phyloP scores from a whole-genome alignment of 2,113 vertebrate species.

The Madoqua kirkii region DNA sequence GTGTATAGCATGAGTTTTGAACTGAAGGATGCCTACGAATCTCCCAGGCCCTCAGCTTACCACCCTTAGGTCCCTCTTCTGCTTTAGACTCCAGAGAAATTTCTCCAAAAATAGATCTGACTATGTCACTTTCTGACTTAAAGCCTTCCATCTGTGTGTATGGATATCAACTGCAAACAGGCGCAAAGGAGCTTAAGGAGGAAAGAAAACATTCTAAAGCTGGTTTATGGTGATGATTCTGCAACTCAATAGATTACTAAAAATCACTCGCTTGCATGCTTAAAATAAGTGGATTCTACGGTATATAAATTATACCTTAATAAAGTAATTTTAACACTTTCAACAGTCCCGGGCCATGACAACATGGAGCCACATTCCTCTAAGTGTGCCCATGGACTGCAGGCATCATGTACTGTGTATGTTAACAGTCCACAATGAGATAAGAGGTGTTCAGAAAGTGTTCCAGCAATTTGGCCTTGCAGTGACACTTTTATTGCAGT shows the following conservation, averaged over 20 bases:
- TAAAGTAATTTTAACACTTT: neutral
- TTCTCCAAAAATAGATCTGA: neutral
- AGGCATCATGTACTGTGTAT: fast-evolving
- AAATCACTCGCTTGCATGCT: neutral
- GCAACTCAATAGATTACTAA: neutral
- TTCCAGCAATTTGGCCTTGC: neutral
- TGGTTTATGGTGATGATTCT: neutral
- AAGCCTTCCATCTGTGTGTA: neutral
- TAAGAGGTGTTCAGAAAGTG: neutral
- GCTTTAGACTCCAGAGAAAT: neutral
- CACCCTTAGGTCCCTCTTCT: neutral
- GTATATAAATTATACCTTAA: neutral
- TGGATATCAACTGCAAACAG: neutral
- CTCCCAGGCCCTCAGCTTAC: neutral
- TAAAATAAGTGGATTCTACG: neutral
- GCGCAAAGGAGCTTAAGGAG: neutral
- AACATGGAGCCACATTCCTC: neutral
- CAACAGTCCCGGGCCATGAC: neutral
- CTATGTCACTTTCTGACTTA: neutral
- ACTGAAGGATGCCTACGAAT: neutral
- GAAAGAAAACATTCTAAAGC: neutral
- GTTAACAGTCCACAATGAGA: neutral
- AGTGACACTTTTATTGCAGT: neutral
- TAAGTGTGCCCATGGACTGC: fast-evolving
- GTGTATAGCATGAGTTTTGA: neutral